phyloP scores from a whole-genome alignment of 2,797 vertebrate species.

The Catamblyrhynchus diadema region DNA sequence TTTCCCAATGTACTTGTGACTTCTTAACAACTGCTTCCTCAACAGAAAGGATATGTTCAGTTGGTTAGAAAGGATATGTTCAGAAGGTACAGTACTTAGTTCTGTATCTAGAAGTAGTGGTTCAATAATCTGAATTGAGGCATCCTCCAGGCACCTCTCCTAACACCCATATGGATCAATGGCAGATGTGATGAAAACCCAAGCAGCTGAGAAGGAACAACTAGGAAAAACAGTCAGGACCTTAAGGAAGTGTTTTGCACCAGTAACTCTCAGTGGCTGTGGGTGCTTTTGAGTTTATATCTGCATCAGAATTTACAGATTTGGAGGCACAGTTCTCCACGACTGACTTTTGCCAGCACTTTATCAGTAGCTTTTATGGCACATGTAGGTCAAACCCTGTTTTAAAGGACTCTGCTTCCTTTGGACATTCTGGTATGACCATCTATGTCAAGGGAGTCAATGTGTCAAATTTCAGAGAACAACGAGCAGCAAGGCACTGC shows the following conservation, averaged over 20 bases:
- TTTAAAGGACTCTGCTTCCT: background rate
- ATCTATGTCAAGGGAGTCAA: background rate
- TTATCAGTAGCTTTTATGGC: background rate
- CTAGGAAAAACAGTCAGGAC: background rate
- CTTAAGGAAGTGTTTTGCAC: background rate
- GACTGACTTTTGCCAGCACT: background rate
- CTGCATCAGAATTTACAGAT: background rate
- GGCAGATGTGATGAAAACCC: background rate
- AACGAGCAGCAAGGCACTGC: background rate
- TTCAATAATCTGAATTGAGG: background rate
- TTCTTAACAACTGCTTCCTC: background rate
- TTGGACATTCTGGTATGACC: background rate
- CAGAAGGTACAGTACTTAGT: background rate
- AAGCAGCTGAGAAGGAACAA: background rate
- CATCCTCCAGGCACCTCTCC: background rate
- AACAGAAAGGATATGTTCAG: background rate
- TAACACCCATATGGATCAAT: background rate
- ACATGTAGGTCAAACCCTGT: background rate
- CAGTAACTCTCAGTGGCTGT: background rate
- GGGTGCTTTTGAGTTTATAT: background rate
- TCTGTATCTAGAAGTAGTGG: background rate
- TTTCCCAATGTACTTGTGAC: background rate
- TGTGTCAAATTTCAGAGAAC: background rate
- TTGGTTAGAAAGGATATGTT: background rate
- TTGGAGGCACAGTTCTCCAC: background rate